Evolutionary conservation across 2,888 invertebrate genomes (phyloP), one percentile per base, ranked within the genome.

Genomic region (Hypercompe scribonia): DNA sequence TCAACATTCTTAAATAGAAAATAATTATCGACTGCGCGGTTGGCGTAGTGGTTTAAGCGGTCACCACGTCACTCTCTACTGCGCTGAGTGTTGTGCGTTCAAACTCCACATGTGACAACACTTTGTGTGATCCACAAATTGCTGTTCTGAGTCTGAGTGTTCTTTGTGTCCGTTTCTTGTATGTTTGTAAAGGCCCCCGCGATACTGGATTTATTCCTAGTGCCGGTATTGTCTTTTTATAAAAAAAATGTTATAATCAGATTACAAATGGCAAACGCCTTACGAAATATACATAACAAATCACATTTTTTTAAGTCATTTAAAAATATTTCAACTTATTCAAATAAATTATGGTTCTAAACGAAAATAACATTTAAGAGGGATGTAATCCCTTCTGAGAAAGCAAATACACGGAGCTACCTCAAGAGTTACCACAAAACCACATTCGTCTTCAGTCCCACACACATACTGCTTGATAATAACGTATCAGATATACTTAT

Each of bases 341-440:
- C n/a, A n/a, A 3, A 54, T 54, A 54, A 28, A n/a, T 65, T 65
- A 39, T 65, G 0, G 39, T 54, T 50, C n/a, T n/a, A 3, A 54
- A 39, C 28, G 65, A 39, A 28, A 65, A 33, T 33, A 66, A 46
- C 31, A 66, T 46, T 46, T 46, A 46, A 33, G 42, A 61, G 31
- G 31, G 18, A 24, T 3, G 7, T 28, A 65, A 71, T 54, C 54
- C 36, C 39, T 66, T 33, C 65, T 71, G 39, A 42, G 24, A 28
- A 24, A 24, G 24, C 33, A 46, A 11, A 21, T 33, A 54, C 2
- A 24, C 24, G 36, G 36, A 46, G 70, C 39, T 24, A 42, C 21
- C 54, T 21, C 1, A 46, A 31, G 39, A 24, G 63, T 21, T 18
- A 58, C 70, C 74, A 54, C 74, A 74, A 67, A 61, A 74, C 70